Evolutionary conservation across 92 coral and sea anemone species (phyloP).

Genomic region (Micromussa lordhowensis): DNA sequence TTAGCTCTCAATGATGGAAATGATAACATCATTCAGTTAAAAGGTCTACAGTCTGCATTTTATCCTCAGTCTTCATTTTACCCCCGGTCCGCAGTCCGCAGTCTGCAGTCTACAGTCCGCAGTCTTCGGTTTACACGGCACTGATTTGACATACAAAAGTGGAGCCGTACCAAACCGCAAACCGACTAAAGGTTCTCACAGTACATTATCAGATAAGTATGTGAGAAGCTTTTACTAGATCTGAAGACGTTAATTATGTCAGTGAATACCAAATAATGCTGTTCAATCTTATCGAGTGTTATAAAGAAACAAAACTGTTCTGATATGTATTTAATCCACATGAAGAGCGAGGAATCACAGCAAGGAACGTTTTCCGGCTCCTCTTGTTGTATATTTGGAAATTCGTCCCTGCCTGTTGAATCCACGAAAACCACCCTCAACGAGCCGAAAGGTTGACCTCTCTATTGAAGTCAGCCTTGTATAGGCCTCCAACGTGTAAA

Average conservation of each 20-base stretch:
- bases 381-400: neutral
- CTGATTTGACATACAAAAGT: neutral
- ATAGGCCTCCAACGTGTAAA: neutral
- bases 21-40: too few relatives aligned
- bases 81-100: too few relatives aligned
- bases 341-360: neutral
- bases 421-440: neutral
- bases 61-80: too few relatives aligned
- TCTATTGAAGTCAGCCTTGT: neutral
- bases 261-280: neutral
- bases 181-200: neutral
- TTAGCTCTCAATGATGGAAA: too few relatives aligned
- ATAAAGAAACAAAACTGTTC: too few relatives aligned
- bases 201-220: neutral
- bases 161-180: conserved; percentile 13
- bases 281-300: neutral
- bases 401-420: neutral
- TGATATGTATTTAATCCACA: too few relatives aligned
- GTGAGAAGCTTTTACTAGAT: neutral
- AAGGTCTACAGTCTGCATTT: too few relatives aligned
- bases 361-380: neutral
- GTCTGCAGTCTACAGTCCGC: too few relatives aligned
- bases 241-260: neutral
- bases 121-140: too few relatives aligned
- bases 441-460: neutral